A percentile compares a stretch with the other conserved stretches of the same genome.
Evolutionary conservation across 2,888 invertebrate species (phyloP).

Genomic region (Pegoplata infirma): DNA sequence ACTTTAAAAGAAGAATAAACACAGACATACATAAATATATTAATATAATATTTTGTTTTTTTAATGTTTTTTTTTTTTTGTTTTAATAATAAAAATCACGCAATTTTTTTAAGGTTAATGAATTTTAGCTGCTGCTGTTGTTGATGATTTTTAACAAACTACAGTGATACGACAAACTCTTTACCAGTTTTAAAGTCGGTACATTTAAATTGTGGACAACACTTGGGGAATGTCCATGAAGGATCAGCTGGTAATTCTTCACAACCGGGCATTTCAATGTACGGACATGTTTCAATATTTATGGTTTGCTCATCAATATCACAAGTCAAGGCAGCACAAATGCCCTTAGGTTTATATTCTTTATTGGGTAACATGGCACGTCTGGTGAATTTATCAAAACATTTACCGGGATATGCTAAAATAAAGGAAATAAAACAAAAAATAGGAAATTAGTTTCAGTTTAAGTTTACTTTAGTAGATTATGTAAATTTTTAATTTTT

Average conservation of each 20-base stretch:
- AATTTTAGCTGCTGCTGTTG: slow-evolving; percentile 63
- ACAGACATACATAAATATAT: slow-evolving; percentile 52
- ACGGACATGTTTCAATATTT: slow-evolving; percentile 77
- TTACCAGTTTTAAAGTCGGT: slow-evolving; percentile 76
- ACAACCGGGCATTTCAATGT: slow-evolving; percentile 76
- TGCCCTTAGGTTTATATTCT: slow-evolving; percentile 77
- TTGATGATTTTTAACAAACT: too few relatives aligned
- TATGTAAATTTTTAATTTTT: neutral
- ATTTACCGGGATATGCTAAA: slow-evolving; percentile 76
- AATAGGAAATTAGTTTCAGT: slow-evolving; percentile 58
- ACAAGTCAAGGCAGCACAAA: slow-evolving; percentile 76
- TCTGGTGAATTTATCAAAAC: slow-evolving; percentile 76
- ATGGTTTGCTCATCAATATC: slow-evolving; percentile 73
- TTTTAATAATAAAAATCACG: slow-evolving; percentile 51
- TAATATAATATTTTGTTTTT: slow-evolving; percentile 63
- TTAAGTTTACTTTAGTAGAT: neutral
- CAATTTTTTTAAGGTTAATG: slow-evolving; percentile 37
- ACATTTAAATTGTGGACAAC: slow-evolving; percentile 76
- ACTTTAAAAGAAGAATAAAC: slow-evolving; percentile 5
- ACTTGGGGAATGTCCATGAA: slow-evolving; percentile 76
- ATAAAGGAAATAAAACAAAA: slow-evolving; percentile 57
- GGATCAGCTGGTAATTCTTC: slow-evolving; percentile 75
- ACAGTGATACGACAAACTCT: slow-evolving; percentile 73
- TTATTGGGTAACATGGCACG: slow-evolving; percentile 75
- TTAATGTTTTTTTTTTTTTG: slow-evolving; percentile 26